These are phyloP conservation scores for Laupala kohalensis DNA, from an alignment of 1,140 invertebrate species.

Conservation along the genomic window DNA sequence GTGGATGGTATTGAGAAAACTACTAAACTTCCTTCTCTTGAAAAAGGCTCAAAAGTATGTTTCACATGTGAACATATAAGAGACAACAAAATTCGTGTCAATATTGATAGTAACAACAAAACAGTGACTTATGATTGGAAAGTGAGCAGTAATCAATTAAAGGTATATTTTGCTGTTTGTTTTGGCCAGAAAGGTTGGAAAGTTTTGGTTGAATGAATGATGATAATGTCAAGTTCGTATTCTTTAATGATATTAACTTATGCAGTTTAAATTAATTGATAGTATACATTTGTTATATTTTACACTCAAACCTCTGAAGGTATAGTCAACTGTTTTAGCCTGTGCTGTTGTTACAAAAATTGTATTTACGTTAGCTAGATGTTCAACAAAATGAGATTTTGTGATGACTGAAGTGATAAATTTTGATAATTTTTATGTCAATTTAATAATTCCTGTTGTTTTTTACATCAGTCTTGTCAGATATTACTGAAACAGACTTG, in stretches of 20 bases:
- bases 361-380: too few relatives aligned
- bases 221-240: neutral
- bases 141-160: slow-evolving; percentile 6
- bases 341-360: too few relatives aligned
- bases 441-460: too few relatives aligned
- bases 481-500: too few relatives aligned
- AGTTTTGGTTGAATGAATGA: slow-evolving; percentile 17
- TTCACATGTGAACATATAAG: slow-evolving; percentile 18
- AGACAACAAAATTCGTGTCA: slow-evolving; percentile 15
- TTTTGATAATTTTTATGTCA: too few relatives aligned
- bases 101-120: slow-evolving; percentile 19
- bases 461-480: too few relatives aligned
- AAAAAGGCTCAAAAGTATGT: slow-evolving; percentile 16
- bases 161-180: slow-evolving; percentile 14
- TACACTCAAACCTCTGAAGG: too few relatives aligned
- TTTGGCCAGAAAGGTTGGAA: slow-evolving; percentile 18
- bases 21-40: slow-evolving; percentile 15
- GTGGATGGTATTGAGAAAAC: slow-evolving; percentile 19
- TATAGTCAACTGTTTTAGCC: too few relatives aligned
- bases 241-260: neutral
- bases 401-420: too few relatives aligned
- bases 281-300: neutral
- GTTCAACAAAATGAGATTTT: too few relatives aligned
- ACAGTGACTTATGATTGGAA: slow-evolving; percentile 20
- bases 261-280: neutral